Percentiles rank a stretch among this genome's conserved stretches.
phyloP scores from a whole-genome alignment of 2,888 invertebrate genomes.

The Hybos culiciformis region DNA sequence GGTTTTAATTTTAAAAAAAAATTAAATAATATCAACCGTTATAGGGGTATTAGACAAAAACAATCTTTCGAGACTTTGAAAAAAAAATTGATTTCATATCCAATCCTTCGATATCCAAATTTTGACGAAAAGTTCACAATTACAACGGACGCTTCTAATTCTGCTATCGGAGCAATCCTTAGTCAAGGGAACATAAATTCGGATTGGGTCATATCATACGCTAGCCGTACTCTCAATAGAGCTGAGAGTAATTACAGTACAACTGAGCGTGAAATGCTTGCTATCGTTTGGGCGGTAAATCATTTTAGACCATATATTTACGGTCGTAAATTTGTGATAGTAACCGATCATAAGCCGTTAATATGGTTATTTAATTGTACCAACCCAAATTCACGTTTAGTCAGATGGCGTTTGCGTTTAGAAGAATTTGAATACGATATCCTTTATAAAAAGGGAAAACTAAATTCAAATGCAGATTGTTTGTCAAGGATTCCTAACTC shows the following conservation, averaged over 20 bases:
- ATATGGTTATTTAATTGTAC: conserved; percentile 3
- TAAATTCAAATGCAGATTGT: conserved; percentile 15
- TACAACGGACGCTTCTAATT: conserved; percentile 20
- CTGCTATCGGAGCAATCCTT: conserved; percentile 18
- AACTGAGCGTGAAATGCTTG: conserved; percentile 19
- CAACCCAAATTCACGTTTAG: conserved; percentile 4
- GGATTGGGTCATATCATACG: conserved; percentile 18
- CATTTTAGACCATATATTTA: conserved; percentile 9
- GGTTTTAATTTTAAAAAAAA: too few relatives aligned
- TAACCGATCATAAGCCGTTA: conserved; percentile 9
- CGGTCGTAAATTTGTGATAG: conserved; percentile 7
- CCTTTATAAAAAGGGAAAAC: conserved; percentile 14
- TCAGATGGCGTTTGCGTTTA: conserved; percentile 12
- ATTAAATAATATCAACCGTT: too few relatives aligned
- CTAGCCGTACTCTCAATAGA: conserved; percentile 16
- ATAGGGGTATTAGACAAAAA: too few relatives aligned
- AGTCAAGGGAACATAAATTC: conserved; percentile 11
- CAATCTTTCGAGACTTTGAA: conserved; percentile 4
- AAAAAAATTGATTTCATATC: conserved; percentile 13
- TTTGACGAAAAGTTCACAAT: conserved; percentile 20
- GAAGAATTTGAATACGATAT: conserved; percentile 16
- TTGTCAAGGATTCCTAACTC: conserved; percentile 6
- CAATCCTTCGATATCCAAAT: conserved; percentile 25
- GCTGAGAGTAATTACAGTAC: conserved; percentile 17
- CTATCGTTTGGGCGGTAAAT: too few relatives aligned